phyloP scores from a whole-genome alignment of 2,797 vertebrate genomes.

The Melanotaenia boesemani region DNA sequence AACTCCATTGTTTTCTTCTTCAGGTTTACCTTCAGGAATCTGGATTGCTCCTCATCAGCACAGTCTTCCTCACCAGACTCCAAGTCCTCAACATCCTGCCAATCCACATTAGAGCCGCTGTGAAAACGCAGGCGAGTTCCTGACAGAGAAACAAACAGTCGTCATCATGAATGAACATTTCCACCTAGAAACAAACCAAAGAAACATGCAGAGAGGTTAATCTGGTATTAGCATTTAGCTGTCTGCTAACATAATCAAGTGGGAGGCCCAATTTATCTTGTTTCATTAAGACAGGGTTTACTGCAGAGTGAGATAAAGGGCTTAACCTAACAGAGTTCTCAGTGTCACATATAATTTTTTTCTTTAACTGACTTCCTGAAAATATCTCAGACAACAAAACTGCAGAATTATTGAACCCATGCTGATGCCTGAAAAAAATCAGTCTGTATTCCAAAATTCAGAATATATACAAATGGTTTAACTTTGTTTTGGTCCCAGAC shows the following conservation, averaged over 20 bases:
- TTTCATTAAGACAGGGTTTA: too few relatives aligned
- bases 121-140: conserved; percentile 94
- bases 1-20: too few relatives aligned
- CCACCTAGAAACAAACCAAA: not conserved
- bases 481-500: too few relatives aligned
- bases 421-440: too few relatives aligned
- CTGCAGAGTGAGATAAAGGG: too few relatives aligned
- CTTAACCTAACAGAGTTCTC: too few relatives aligned
- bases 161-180: not conserved
- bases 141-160: conserved; percentile 54
- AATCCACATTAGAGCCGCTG: conserved; percentile 86
- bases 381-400: too few relatives aligned
- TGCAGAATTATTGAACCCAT: too few relatives aligned
- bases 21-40: conserved; percentile 63
- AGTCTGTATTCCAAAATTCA: too few relatives aligned
- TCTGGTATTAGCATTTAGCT: not conserved
- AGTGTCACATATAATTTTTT: too few relatives aligned
- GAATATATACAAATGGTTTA: too few relatives aligned
- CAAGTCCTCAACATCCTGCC: conserved; percentile 93
- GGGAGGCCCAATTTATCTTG: not conserved
- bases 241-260: not conserved
- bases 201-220: not conserved
- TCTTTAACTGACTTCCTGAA: too few relatives aligned
- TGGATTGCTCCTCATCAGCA: conserved; percentile 39
- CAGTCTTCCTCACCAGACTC: conserved; percentile 83